Evolutionary conservation across 1,140 invertebrate species (phyloP).

Genomic region (Scaptomyza graminum): DNA sequence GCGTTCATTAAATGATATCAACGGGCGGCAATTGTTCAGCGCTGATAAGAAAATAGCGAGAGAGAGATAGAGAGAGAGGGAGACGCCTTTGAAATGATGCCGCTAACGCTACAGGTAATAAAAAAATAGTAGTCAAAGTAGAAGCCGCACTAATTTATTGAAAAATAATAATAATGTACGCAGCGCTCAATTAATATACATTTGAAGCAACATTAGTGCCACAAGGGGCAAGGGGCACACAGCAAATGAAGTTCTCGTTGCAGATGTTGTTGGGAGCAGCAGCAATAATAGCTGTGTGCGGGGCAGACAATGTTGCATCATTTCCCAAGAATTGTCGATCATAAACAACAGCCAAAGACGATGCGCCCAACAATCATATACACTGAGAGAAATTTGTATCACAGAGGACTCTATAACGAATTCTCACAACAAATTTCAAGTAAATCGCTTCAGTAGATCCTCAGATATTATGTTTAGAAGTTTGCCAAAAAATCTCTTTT

Average conservation of each 20-base stretch:
- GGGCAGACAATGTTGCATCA: conserved; percentile 30
- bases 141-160: conserved; percentile 36
- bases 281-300: no score
- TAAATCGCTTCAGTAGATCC: no score
- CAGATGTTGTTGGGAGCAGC: not conserved
- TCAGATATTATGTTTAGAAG: no score
- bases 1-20: conserved; percentile 78
- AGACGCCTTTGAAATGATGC: conserved; percentile 14
- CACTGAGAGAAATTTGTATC: conserved; percentile 5
- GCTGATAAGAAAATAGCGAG: conserved; percentile 55
- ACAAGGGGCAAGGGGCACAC: not conserved
- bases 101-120: conserved; percentile 6
- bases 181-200: conserved; percentile 19
- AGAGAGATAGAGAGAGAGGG: not conserved
- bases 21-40: conserved; percentile 21
- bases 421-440: no score
- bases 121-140: not conserved
- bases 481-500: no score
- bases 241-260: not conserved
- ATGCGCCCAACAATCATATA: not conserved
- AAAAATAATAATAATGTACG: conserved; percentile 31
- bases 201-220: conserved; percentile 16
- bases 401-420: no score
- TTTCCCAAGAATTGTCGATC: conserved; percentile 27
- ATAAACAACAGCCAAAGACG: conserved; percentile 16